These are phyloP conservation scores for Poicephalus meyeri DNA, from an alignment of 2,113 vertebrate species.

Conservation along the genomic window DNA sequence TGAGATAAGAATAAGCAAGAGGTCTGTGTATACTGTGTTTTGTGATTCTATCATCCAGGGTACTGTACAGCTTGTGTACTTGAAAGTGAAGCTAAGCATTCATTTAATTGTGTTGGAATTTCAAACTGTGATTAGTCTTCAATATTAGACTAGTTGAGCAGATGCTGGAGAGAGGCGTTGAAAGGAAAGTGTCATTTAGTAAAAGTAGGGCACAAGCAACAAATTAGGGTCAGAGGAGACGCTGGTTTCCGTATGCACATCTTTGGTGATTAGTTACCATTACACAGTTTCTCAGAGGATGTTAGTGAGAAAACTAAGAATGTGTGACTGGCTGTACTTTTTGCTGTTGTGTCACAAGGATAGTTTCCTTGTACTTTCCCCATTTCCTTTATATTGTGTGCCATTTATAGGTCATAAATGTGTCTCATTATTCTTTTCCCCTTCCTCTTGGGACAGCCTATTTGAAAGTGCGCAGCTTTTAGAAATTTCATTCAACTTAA, in stretches of 20 bases:
- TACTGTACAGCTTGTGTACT: fast-evolving
- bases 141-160: neutral
- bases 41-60: neutral
- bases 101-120: neutral
- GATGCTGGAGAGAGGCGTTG: neutral
- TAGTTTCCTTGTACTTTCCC: neutral
- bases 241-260: neutral
- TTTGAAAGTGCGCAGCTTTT: neutral
- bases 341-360: neutral
- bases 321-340: neutral
- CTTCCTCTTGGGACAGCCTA: neutral
- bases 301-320: neutral
- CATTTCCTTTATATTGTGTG: neutral
- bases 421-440: neutral
- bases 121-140: neutral
- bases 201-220: neutral
- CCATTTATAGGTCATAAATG: neutral
- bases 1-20: neutral
- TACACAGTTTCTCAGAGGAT: neutral
- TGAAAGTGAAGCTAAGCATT: neutral
- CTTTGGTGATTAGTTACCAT: neutral
- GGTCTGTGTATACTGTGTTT: neutral
- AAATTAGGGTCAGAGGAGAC: neutral
- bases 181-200: neutral
- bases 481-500: neutral